phyloP scores from a whole-genome alignment of 2,113 vertebrate species.

The Desmodus rotundus region DNA sequence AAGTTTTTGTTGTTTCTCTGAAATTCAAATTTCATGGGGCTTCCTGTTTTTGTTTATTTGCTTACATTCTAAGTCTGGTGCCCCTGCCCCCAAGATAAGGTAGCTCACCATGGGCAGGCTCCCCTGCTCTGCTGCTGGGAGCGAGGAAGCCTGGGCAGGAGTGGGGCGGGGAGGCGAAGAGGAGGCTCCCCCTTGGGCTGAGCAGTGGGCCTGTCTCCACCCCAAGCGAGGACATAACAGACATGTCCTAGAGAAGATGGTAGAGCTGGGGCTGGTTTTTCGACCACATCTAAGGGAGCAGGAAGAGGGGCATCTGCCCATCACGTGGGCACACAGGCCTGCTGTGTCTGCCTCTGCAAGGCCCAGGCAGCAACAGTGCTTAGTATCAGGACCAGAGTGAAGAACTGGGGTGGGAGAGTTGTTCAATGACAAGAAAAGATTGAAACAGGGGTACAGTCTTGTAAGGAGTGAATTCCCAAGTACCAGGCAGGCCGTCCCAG shows the following conservation, averaged over 20 bases:
- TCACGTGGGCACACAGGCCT: fast-evolving
- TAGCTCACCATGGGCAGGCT: neutral
- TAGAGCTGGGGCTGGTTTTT: neutral
- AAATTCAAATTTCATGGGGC: neutral
- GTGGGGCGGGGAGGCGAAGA: fast-evolving
- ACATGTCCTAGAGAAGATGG: neutral
- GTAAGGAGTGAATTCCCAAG: neutral
- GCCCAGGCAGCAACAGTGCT: neutral
- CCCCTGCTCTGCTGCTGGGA: neutral
- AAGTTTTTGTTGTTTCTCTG: neutral
- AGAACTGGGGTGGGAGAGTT: neutral
- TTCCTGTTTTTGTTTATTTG: neutral
- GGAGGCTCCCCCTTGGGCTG: neutral
- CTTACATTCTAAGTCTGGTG: neutral
- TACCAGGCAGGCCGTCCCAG: neutral
- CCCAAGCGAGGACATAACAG: neutral
- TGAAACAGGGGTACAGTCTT: neutral
- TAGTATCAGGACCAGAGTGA: neutral
- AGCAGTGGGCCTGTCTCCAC: neutral
- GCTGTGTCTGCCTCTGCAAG: neutral
- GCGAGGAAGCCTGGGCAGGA: neutral
- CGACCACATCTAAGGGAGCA: neutral
- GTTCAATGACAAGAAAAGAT: neutral
- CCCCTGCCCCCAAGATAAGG: neutral
- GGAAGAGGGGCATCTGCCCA: neutral